Conservation (phyloP, 2,888 invertebrate species). For the Villa cingulata region DNA sequence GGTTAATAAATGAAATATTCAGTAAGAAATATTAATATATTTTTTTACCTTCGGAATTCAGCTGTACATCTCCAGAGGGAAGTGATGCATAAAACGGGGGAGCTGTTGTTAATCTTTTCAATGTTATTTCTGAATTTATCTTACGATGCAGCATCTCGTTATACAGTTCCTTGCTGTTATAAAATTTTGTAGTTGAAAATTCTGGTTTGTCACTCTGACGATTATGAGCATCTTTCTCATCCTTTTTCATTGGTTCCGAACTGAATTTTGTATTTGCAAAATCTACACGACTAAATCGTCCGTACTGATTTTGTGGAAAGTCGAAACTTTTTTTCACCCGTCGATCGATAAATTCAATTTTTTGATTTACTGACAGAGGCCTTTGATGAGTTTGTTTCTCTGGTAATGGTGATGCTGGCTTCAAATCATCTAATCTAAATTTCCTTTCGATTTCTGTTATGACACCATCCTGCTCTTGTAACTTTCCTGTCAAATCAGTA, state of each 20-base stretch:
- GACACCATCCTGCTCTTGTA: slow-evolving; percentile 32
- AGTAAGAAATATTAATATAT: too few relatives aligned
- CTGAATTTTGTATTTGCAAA: slow-evolving; percentile 35
- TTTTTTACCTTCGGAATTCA: not conserved
- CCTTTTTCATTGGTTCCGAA: slow-evolving; percentile 18
- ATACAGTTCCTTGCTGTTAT: slow-evolving; percentile 35
- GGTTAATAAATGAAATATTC: too few relatives aligned
- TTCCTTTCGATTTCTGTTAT: slow-evolving; percentile 35
- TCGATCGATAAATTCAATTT: slow-evolving; percentile 28
- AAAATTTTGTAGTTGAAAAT: slow-evolving; percentile 36
- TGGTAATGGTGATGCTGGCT: slow-evolving; percentile 10
- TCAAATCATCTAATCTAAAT: slow-evolving; percentile 27
- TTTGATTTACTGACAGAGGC: slow-evolving; percentile 14
- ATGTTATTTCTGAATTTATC: not conserved
- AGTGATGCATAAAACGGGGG: too few relatives aligned
- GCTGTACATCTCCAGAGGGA: not conserved
- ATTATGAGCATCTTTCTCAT: not conserved
- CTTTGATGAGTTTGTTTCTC: slow-evolving; percentile 1
- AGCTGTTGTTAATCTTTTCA: not conserved
- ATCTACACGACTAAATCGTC: slow-evolving; percentile 23
- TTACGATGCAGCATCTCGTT: slow-evolving; percentile 20
- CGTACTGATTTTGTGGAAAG: not conserved
- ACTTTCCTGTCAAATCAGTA: slow-evolving; percentile 26
- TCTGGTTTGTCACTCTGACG: slow-evolving; percentile 25
- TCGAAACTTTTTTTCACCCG: slow-evolving; percentile 34